Conservation (phyloP, 1,140 invertebrate genomes). For the Copidosoma floridanum region DNA sequence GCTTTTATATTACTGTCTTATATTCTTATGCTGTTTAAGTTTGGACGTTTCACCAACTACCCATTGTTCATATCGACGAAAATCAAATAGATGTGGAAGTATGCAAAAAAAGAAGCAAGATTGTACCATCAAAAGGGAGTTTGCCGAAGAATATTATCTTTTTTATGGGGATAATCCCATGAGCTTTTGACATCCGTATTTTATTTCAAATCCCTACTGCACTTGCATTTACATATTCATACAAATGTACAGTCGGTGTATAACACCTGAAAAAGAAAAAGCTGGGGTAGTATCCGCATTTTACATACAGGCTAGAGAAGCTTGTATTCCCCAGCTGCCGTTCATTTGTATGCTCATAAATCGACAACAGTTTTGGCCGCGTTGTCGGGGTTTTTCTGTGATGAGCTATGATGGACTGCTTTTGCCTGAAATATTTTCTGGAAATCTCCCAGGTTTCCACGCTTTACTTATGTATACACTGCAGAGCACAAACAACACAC, state of each 20-base stretch:
- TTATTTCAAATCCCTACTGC: constrained; percentile 49
- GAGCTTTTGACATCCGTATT: constrained; percentile 54
- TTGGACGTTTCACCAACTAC: too few relatives aligned
- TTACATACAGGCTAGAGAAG: constrained; percentile 44
- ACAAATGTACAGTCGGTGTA: constrained; percentile 48
- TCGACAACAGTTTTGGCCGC: constrained; percentile 43
- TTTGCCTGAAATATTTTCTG: background rate
- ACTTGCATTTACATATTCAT: too few relatives aligned
- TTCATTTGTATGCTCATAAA: constrained; percentile 42
- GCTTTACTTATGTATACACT: too few relatives aligned
- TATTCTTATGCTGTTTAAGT: too few relatives aligned
- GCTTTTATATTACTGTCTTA: too few relatives aligned
- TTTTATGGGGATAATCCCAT: constrained; percentile 47
- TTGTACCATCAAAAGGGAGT: too few relatives aligned
- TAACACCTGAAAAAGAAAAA: constrained; percentile 43
- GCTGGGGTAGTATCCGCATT: constrained; percentile 14
- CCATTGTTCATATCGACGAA: too few relatives aligned
- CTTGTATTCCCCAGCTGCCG: constrained; percentile 33
- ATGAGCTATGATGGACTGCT: constrained; percentile 6
- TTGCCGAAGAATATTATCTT: too few relatives aligned
- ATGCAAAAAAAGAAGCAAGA: too few relatives aligned
- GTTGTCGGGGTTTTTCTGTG: constrained; percentile 20
- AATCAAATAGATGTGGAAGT: too few relatives aligned
- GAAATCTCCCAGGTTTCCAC: constrained; percentile 2
- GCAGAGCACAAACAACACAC: too few relatives aligned